Conservation (phyloP, 2,113 vertebrate genomes). For the Poeciliopsis prolifica region DNA sequence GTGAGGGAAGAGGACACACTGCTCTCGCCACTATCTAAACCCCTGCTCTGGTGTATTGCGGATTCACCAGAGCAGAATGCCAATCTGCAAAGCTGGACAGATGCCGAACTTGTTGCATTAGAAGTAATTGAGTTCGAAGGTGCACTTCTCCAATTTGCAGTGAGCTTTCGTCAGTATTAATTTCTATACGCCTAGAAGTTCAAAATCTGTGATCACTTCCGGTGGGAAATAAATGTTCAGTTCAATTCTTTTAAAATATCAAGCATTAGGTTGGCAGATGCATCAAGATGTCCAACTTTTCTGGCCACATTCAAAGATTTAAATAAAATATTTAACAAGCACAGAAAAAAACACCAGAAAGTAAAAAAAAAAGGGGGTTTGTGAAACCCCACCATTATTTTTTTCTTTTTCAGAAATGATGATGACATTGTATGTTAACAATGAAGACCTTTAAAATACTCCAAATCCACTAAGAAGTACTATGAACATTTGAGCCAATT, state of each 20-base stretch:
- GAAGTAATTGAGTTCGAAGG: neutral
- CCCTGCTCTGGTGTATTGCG: neutral
- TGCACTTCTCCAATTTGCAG: slow-evolving; percentile 1
- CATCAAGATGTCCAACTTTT: too few relatives aligned
- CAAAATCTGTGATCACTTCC: slow-evolving; percentile 3
- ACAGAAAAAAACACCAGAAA: neutral
- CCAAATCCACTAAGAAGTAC: neutral
- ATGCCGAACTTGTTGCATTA: neutral
- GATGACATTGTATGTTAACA: neutral
- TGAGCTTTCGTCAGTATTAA: neutral
- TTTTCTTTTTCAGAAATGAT: neutral
- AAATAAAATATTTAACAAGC: slow-evolving; percentile 6
- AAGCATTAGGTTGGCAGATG: neutral
- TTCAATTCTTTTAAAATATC: slow-evolving; percentile 3
- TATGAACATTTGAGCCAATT: neutral
- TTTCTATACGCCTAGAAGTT: slow-evolving; percentile 10
- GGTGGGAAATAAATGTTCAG: slow-evolving; percentile 10
- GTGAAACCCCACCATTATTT: neutral
- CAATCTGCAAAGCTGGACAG: slow-evolving; percentile 11
- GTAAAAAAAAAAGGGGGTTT: too few relatives aligned
- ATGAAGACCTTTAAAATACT: neutral
- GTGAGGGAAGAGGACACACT: neutral
- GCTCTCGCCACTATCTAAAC: neutral
- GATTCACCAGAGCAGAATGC: too few relatives aligned
- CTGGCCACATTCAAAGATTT: neutral